Percentiles rank a stretch among this genome's conserved stretches.
phyloP scores from a whole-genome alignment of 2,113 vertebrate species.

The Pluvianellus socialis region DNA sequence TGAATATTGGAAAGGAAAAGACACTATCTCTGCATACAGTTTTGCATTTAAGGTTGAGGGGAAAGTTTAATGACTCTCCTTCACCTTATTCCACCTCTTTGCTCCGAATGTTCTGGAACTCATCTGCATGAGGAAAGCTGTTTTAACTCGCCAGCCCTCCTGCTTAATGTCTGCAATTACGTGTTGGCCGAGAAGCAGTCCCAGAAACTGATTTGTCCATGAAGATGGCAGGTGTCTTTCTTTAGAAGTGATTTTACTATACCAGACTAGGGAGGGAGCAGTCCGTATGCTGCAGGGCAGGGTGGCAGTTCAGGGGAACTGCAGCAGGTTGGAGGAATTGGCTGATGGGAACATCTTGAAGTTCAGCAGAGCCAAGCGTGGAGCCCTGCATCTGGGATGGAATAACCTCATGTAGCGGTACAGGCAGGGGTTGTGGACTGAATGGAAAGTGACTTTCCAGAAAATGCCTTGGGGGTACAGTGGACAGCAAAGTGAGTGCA shows the following conservation, averaged over 20 bases:
- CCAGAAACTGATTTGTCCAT: not conserved
- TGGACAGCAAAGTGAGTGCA: not conserved
- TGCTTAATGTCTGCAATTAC: not conserved
- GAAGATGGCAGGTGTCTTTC: not conserved
- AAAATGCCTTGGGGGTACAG: not conserved
- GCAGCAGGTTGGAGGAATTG: not conserved
- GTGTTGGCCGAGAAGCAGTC: not conserved
- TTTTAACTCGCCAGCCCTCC: not conserved
- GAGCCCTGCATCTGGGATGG: not conserved
- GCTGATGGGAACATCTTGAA: not conserved
- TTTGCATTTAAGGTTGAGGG: not conserved
- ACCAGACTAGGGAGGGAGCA: not conserved
- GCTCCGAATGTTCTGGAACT: not conserved
- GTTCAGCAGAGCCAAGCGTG: not conserved
- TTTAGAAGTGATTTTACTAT: not conserved
- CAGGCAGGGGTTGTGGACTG: not conserved
- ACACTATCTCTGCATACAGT: rapidly evolving
- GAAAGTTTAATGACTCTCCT: not conserved
- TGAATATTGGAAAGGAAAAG: not conserved
- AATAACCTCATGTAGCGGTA: not conserved
- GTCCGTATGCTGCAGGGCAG: not conserved
- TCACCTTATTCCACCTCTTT: not conserved
- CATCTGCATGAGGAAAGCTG: not conserved
- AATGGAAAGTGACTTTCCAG: not conserved
- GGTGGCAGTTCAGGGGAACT: not conserved